A percentile compares a stretch with the other conserved stretches of the same genome.
These are phyloP conservation scores for Phortica magna DNA, from an alignment of 2,888 invertebrate species.

Conservation along the genomic window DNA sequence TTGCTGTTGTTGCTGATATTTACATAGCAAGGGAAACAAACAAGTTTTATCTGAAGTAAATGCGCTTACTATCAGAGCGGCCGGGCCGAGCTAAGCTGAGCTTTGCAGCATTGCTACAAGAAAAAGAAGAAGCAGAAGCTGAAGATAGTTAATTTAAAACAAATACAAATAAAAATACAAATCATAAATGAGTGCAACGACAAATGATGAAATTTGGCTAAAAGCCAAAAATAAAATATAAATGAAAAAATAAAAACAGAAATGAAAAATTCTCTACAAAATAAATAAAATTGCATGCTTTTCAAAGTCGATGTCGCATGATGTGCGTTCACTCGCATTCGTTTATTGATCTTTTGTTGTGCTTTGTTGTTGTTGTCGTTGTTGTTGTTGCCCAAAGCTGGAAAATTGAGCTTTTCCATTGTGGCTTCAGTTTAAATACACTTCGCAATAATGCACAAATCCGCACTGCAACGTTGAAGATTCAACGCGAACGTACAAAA, in stretches of 20 bases:
- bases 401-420: background rate
- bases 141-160: too few relatives aligned
- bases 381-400: background rate
- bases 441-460: too few relatives aligned
- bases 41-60: background rate
- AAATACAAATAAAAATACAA: too few relatives aligned
- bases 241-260: too few relatives aligned
- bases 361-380: background rate
- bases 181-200: background rate
- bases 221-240: background rate
- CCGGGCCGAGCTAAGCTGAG: too few relatives aligned
- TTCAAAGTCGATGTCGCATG: background rate
- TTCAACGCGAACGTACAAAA: background rate
- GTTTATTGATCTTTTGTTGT: background rate
- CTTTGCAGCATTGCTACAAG: too few relatives aligned
- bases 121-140: too few relatives aligned
- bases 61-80: background rate
- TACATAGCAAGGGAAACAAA: background rate
- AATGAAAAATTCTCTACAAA: background rate
- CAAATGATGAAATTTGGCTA: background rate
- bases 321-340: background rate
- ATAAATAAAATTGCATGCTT: background rate
- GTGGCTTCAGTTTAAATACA: background rate
- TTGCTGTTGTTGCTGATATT: background rate
- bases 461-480: background rate